Percentiles rank a stretch among this genome's conserved stretches.
phyloP scores from a whole-genome alignment of 2,797 vertebrate species.

The Morelia viridis region DNA sequence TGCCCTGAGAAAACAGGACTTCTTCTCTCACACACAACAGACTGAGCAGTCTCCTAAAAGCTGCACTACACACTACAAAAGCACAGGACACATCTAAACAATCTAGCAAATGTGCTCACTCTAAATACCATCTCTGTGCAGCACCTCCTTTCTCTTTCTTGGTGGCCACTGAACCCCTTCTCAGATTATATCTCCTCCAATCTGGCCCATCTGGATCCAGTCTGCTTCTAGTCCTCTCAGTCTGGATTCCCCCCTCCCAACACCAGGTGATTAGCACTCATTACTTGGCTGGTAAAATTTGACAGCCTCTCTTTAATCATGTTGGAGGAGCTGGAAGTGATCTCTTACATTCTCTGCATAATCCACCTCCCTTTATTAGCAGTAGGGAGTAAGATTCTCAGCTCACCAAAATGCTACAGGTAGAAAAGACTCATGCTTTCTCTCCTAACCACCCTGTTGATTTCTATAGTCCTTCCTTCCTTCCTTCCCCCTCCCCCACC shows the following conservation, averaged over 20 bases:
- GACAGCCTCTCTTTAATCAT: not conserved
- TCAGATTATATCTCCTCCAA: not conserved
- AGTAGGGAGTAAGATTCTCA: not conserved
- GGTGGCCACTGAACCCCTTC: not conserved
- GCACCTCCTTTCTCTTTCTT: not conserved
- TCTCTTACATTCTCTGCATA: not conserved
- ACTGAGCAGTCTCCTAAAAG: not conserved
- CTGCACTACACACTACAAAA: not conserved
- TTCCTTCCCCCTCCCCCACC: too few species aligned
- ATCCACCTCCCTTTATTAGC: not conserved
- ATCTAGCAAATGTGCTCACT: not conserved
- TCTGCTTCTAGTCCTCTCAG: not conserved
- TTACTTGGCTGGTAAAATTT: not conserved
- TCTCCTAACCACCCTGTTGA: not conserved
- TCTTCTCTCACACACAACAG: not conserved
- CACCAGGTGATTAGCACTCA: not conserved
- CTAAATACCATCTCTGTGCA: not conserved
- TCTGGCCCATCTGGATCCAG: not conserved
- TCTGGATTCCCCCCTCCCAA: not conserved
- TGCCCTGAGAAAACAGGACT: not conserved
- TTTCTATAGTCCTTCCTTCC: not conserved
- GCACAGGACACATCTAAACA: not conserved
- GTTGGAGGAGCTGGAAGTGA: not conserved
- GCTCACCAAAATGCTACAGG: not conserved
- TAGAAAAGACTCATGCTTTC: not conserved